phyloP scores from a whole-genome alignment of 2,888 invertebrate species.

The Allolobophora icterica region DNA sequence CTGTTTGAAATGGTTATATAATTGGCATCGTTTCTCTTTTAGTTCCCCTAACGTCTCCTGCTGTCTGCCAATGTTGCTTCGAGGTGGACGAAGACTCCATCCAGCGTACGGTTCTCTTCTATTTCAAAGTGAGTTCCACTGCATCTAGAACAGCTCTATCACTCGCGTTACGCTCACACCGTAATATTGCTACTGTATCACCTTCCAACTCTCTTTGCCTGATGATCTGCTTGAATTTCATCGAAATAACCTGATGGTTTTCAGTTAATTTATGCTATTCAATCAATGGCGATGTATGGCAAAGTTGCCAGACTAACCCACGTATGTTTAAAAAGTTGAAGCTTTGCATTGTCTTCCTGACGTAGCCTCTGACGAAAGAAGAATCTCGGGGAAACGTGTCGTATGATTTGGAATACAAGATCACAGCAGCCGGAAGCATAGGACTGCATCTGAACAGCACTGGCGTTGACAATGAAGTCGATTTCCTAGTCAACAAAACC shows the following conservation, averaged over 20 bases:
- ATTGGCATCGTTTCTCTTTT: not conserved
- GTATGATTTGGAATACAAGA: not conserved
- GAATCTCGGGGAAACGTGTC: not conserved
- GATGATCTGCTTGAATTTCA: too few relatives aligned
- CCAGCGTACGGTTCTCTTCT: not conserved
- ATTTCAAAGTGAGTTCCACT: not conserved
- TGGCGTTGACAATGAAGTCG: not conserved
- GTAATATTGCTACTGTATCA: not conserved
- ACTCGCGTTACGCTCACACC: too few relatives aligned
- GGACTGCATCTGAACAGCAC: not conserved
- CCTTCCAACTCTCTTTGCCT: too few relatives aligned
- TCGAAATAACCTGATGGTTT: too few relatives aligned
- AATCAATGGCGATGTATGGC: too few relatives aligned
- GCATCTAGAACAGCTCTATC: not conserved
- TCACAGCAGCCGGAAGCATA: not conserved
- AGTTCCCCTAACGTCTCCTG: not conserved
- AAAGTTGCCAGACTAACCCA: too few relatives aligned
- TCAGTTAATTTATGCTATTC: too few relatives aligned
- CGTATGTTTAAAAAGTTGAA: not conserved
- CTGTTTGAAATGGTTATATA: too few relatives aligned
- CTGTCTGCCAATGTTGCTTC: not conserved
- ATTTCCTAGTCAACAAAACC: not conserved
- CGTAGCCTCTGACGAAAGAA: not conserved
- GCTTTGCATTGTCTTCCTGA: not conserved
- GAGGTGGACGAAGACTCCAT: not conserved